Evolutionary conservation across 2,797 vertebrate species (phyloP), one percentile per base, ranked within the genome.

Genomic region (Chelidonichthys spinosus): DNA sequence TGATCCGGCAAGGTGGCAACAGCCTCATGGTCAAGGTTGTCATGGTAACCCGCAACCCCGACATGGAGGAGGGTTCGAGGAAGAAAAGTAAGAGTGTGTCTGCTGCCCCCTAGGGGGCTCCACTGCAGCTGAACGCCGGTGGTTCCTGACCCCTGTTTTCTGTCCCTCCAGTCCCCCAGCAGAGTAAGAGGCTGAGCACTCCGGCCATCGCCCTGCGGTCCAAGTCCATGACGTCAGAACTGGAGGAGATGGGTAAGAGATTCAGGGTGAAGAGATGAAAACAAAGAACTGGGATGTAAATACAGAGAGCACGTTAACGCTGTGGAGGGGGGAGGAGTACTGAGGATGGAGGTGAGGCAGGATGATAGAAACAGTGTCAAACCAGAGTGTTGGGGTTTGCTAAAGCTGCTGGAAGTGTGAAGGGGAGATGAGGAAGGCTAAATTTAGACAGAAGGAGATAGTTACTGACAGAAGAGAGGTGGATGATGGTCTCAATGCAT

Each of bases 1-100:
- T 98, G 97, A 98, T 98, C 87, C 95, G 97, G 13, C 97, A 98
- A 69, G 97, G 97, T 0, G 97, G 97, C 81, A 98, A 98, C 93
- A 97, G 96, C 79, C 95, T 98, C 71, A 97, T 97, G 95, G 96
- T 98, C 60, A 98, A 98, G 90, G 97, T 98, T 81, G 97, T 98
- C 84, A 98, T 98, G 97, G 97, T 98, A 15, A 97, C 96, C 8
- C 94, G 97, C 78, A 97, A 98, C 89, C 97, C 97, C 0, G 97
- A 98, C 92, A 97, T 97, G 96, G 97, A 97, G 49, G 97, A 98
- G 64, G 96, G 96, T 4, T 85, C 95, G 54, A 94, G 96, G 63
- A 98, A 97, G 92, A 98, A 97, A 95, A 96, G 97, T 97, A 90
- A 91, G 92, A 49, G 71, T 52, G 13, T 2, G 4, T 58, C 14